Evolutionary conservation across 64 coral and sea anemone species (phyloP).

Genomic region (Montipora cactus): DNA sequence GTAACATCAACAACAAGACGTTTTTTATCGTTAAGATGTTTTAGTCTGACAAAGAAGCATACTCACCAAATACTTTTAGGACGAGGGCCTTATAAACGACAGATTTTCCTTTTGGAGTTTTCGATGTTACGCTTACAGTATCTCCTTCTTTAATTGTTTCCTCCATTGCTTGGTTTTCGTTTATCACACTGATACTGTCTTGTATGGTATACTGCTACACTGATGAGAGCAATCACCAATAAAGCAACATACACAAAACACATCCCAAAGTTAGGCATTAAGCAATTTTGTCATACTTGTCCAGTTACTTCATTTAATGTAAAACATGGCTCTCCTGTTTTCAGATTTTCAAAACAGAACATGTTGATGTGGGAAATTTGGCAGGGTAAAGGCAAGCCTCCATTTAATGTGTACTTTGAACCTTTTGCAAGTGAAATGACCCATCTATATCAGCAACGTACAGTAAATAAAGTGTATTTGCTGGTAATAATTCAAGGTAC

Average conservation of each 20-base stretch:
- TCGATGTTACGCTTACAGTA: slow-evolving; percentile 26
- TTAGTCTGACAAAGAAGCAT: background rate
- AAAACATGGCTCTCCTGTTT: background rate
- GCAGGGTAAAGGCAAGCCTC: slow-evolving; percentile 40
- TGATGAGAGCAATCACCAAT: background rate
- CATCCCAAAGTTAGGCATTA: background rate
- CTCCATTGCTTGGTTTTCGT: slow-evolving; percentile 39
- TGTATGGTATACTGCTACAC: background rate
- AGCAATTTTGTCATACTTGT: background rate
- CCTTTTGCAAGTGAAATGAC: slow-evolving; percentile 52
- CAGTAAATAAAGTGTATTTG: background rate
- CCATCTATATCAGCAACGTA: slow-evolving; percentile 24
- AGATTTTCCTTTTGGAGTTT: slow-evolving; percentile 28
- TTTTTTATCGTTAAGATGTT: background rate
- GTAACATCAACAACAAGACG: slow-evolving; percentile 16
- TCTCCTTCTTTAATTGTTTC: slow-evolving; percentile 17
- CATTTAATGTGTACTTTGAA: slow-evolving; percentile 33
- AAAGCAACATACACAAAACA: background rate
- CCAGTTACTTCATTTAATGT: background rate
- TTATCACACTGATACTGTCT: slow-evolving; percentile 26
- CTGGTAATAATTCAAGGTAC: background rate
- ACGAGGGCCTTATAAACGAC: slow-evolving; percentile 45
- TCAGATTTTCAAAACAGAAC: slow-evolving; percentile 58
- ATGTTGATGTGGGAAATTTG: slow-evolving; percentile 58
- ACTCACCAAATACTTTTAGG: slow-evolving; percentile 53